A percentile compares a stretch with the other conserved stretches of the same genome.
phyloP scores from a whole-genome alignment of 2,113 vertebrate species.

The Vulpes vulpes region DNA sequence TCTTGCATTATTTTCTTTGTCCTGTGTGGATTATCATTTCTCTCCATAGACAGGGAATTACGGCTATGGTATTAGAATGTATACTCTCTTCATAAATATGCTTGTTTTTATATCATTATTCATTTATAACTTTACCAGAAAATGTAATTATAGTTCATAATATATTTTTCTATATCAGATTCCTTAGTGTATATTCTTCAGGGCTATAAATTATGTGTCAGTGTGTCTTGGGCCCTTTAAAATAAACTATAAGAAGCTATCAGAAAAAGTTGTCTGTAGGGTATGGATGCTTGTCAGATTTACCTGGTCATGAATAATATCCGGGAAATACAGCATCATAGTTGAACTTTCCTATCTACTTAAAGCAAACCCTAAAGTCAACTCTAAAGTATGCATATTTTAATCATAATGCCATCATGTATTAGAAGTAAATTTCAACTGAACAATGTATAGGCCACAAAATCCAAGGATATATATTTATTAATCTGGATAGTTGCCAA shows the following conservation, averaged over 20 bases:
- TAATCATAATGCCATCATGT: neutral
- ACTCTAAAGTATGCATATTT: neutral
- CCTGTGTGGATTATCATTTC: neutral
- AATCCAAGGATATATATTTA: neutral
- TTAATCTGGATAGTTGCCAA: neutral
- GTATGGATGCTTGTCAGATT: neutral
- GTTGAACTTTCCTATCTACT: neutral
- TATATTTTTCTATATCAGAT: neutral
- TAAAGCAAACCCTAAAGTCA: neutral
- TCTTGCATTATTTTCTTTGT: neutral
- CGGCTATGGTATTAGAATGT: neutral
- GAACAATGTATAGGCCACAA: neutral
- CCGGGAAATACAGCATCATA: neutral
- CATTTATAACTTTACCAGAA: neutral
- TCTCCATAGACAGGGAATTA: neutral
- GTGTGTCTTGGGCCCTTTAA: accelerated
- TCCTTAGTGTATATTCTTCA: neutral
- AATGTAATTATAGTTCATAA: neutral
- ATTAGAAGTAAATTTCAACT: neutral
- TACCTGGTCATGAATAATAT: neutral
- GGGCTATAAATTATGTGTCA: neutral
- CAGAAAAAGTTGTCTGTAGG: neutral
- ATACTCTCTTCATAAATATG: neutral
- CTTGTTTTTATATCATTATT: neutral
- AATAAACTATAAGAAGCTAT: neutral